Conservation (phyloP, 2,797 vertebrate genomes). For the Myotis planiceps region DNA sequence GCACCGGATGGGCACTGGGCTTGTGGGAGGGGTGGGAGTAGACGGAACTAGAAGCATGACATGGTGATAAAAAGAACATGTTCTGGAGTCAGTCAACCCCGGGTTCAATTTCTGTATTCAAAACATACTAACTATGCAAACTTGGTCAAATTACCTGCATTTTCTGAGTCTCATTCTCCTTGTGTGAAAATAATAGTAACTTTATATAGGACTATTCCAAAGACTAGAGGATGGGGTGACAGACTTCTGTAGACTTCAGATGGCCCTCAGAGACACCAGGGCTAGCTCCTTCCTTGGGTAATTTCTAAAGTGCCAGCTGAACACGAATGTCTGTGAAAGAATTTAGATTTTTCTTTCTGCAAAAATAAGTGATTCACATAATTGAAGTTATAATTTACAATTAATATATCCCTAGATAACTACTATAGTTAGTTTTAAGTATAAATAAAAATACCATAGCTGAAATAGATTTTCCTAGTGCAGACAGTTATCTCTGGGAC, state of each 20-base stretch:
- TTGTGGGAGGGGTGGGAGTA: neutral
- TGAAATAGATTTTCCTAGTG: neutral
- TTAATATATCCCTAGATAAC: neutral
- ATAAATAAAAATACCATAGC: neutral
- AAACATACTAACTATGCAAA: neutral
- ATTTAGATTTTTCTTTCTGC: neutral
- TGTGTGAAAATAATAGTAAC: neutral
- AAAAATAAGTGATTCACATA: neutral
- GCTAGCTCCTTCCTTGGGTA: neutral
- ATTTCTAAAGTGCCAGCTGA: neutral
- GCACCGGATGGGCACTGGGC: neutral
- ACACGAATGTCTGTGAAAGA: neutral
- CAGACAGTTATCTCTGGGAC: neutral
- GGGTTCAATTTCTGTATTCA: neutral
- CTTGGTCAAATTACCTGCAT: neutral
- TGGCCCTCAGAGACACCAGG: neutral
- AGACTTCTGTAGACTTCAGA: neutral
- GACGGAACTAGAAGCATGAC: neutral
- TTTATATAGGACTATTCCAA: neutral
- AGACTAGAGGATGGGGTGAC: neutral
- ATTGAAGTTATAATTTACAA: neutral
- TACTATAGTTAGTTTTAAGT: slow-evolving; percentile 7
- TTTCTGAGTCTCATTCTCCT: neutral
- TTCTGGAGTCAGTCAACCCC: neutral
- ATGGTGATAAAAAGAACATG: neutral